phyloP scores from a whole-genome alignment of 2,797 vertebrate genomes.

The Gila robusta region DNA sequence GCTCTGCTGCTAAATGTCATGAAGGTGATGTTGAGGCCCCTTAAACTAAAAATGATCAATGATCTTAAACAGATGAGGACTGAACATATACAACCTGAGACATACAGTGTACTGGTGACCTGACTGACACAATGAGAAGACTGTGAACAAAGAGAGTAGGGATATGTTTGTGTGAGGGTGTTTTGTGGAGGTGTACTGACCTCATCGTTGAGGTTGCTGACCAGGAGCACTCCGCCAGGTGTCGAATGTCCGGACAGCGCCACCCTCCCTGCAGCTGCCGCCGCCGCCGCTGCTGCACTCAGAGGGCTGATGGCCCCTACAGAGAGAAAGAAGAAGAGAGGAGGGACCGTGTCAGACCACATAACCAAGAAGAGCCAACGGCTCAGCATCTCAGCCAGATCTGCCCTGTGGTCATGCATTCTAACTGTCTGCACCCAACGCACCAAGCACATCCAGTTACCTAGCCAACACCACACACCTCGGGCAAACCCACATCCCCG shows the following conservation, averaged over 20 bases:
- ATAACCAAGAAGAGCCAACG: slow-evolving; percentile 4
- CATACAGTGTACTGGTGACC: slow-evolving; percentile 71
- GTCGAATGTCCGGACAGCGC: slow-evolving; percentile 93
- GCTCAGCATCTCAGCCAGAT: slow-evolving; percentile 31
- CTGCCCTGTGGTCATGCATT: slow-evolving; percentile 52
- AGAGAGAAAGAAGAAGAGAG: slow-evolving; percentile 68
- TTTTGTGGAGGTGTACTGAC: slow-evolving; percentile 70
- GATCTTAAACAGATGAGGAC: slow-evolving; percentile 78
- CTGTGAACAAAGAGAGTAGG: slow-evolving; percentile 50
- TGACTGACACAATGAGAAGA: slow-evolving; percentile 53
- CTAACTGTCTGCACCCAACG: slow-evolving; percentile 44
- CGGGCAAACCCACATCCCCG: slow-evolving; percentile 35
- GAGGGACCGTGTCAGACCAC: slow-evolving; percentile 13
- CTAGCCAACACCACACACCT: slow-evolving; percentile 38
- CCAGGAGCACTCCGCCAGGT: slow-evolving; percentile 90
- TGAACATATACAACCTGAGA: slow-evolving; percentile 76
- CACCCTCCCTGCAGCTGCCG: slow-evolving; percentile 93
- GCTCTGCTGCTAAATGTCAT: slow-evolving; percentile 20
- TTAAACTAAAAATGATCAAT: slow-evolving; percentile 72
- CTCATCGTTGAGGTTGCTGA: slow-evolving; percentile 99
- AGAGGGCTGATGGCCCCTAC: slow-evolving; percentile 95
- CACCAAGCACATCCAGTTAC: slow-evolving; percentile 39
- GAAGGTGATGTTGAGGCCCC: slow-evolving; percentile 41
- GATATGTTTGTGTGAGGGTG: slow-evolving; percentile 30
- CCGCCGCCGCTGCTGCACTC: slow-evolving; percentile 93